A percentile compares a stretch with the other conserved stretches of the same genome.
These are phyloP conservation scores for Stegana nigrithorax DNA, from an alignment of 2,888 invertebrate genomes.

Conservation along the genomic window DNA sequence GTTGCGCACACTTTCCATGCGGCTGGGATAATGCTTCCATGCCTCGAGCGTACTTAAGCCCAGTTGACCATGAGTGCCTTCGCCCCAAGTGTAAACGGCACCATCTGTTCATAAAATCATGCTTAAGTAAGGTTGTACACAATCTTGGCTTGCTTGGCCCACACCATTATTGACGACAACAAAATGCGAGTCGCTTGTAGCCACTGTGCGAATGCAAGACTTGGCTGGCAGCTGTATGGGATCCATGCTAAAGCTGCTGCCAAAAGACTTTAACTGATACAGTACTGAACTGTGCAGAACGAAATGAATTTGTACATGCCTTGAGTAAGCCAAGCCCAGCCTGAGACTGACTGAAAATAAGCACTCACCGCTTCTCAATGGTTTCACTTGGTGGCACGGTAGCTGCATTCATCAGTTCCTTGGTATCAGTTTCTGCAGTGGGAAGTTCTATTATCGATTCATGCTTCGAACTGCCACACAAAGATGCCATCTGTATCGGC, in stretches of 20 bases:
- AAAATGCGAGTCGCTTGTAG: conserved; percentile 73
- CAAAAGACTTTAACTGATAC: conserved; percentile 72
- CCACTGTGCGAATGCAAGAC: conserved; percentile 70
- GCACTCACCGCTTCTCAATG: conserved; percentile 58
- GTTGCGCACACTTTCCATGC: conserved; percentile 73
- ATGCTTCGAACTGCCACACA: conserved; percentile 1
- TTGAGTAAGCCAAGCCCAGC: neutral
- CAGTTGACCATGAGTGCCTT: conserved; percentile 75
- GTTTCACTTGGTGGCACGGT: conserved; percentile 62
- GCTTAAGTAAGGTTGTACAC: neutral
- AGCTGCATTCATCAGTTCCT: conserved; percentile 65
- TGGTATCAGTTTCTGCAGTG: conserved; percentile 63
- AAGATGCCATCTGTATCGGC: too few relatives aligned
- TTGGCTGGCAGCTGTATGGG: conserved; percentile 73
- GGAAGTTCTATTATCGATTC: too few relatives aligned
- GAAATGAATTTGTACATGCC: neutral
- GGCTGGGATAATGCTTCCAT: conserved; percentile 72
- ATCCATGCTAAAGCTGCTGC: conserved; percentile 69
- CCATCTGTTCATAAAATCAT: too few relatives aligned
- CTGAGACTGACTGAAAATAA: neutral
- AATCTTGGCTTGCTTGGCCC: too few relatives aligned
- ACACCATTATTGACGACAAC: conserved; percentile 71
- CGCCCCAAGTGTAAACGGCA: conserved; percentile 78
- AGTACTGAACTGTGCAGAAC: conserved; percentile 69
- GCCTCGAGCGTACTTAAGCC: conserved; percentile 71